phyloP scores from a whole-genome alignment of 1,140 invertebrate genomes.

The Leptopilina clavipes region DNA sequence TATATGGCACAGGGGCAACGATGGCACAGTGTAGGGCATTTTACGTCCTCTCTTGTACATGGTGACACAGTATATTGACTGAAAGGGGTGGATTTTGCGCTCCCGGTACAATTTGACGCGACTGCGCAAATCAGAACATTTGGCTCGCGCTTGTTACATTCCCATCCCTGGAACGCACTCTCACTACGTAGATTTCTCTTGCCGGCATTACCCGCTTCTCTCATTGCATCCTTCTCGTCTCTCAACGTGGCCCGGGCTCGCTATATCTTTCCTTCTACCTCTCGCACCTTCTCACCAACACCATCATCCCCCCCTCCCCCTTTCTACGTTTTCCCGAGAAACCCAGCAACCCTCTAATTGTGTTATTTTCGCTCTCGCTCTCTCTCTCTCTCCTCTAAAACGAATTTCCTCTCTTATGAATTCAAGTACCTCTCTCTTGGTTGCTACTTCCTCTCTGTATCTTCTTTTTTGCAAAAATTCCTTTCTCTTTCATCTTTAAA shows the following conservation, averaged over 20 bases:
- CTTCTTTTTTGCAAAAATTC: not conserved
- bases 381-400: not conserved
- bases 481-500: not conserved
- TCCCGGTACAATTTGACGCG: conserved; percentile 67
- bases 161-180: conserved; percentile 42
- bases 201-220: conserved; percentile 41
- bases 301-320: not conserved
- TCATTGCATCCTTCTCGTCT: conserved; percentile 39
- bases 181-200: conserved; percentile 49
- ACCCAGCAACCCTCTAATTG: not conserved
- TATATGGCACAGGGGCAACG: not conserved
- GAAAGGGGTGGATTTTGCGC: conserved; percentile 68
- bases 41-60: conserved; percentile 38
- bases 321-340: not conserved
- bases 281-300: not conserved
- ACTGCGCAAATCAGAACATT: conserved; percentile 64
- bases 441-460: not conserved
- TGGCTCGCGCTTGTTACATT: conserved; percentile 42
- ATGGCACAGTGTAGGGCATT: not conserved
- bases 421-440: not conserved
- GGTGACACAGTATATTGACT: conserved; percentile 71
- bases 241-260: conserved; percentile 26
- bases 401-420: not conserved
- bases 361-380: not conserved
- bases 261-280: conserved; percentile 20